phyloP scores from a whole-genome alignment of 1,140 invertebrate species.

The Episyrphus balteatus region DNA sequence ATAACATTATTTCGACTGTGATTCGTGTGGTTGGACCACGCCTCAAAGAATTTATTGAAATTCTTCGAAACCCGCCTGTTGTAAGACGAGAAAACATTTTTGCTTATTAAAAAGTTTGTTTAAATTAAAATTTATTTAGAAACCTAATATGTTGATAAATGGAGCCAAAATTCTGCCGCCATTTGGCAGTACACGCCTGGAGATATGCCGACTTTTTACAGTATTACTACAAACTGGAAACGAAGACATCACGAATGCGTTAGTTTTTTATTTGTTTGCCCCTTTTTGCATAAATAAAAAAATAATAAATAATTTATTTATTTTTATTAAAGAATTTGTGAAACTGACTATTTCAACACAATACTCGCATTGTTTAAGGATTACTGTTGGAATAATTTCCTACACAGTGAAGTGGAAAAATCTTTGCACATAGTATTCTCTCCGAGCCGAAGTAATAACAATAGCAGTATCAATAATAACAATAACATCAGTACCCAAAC shows the following conservation, averaged over 20 bases:
- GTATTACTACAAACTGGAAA: slow-evolving; percentile 57
- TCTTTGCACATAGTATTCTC: slow-evolving; percentile 55
- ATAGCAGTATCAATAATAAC: slow-evolving; percentile 14
- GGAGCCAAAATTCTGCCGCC: slow-evolving; percentile 50
- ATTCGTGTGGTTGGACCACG: slow-evolving; percentile 52
- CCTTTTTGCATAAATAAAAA: background rate
- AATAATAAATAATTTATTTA: background rate
- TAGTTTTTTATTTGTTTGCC: slow-evolving; percentile 8
- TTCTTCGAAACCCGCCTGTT: slow-evolving; percentile 61
- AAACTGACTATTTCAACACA: slow-evolving; percentile 32
- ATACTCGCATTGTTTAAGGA: slow-evolving; percentile 73
- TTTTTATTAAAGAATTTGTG: slow-evolving; percentile 22
- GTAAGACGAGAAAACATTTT: slow-evolving; percentile 37
- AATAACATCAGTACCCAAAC: slow-evolving; percentile 16
- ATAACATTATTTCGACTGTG: slow-evolving; percentile 45
- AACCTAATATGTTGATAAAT: slow-evolving; percentile 24
- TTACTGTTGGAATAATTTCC: slow-evolving; percentile 79
- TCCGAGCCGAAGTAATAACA: slow-evolving; percentile 8
- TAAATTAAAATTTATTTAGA: slow-evolving; percentile 16
- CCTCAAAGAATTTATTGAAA: slow-evolving; percentile 57
- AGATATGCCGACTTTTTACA: slow-evolving; percentile 61
- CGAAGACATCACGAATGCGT: slow-evolving; percentile 41
- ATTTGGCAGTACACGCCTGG: slow-evolving; percentile 62
- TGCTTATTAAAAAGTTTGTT: background rate
- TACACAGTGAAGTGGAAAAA: slow-evolving; percentile 73